Percentiles rank a stretch among this genome's conserved stretches.
phyloP scores from a whole-genome alignment of 2,113 vertebrate species.

The Stictonetta naevosa region DNA sequence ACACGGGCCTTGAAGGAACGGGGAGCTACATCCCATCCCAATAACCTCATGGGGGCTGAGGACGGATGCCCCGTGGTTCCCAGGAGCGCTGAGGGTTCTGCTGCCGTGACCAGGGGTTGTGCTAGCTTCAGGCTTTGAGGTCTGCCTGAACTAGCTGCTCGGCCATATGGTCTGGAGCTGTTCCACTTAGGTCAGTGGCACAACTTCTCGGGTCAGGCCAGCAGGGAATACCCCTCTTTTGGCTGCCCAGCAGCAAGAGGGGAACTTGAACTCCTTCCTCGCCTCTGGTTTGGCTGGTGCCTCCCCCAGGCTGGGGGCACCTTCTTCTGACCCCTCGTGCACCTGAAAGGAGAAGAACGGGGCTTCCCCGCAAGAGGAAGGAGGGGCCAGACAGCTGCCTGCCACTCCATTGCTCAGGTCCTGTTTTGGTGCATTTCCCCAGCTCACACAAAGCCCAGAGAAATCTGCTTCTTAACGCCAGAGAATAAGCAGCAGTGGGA shows the following conservation, averaged over 20 bases:
- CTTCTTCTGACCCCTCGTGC: not conserved
- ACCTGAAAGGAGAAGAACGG: not conserved
- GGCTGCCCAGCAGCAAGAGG: not conserved
- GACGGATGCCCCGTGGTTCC: not conserved
- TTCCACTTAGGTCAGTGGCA: not conserved
- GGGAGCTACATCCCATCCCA: not conserved
- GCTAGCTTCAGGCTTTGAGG: not conserved
- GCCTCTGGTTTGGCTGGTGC: not conserved
- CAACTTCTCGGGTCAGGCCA: not conserved
- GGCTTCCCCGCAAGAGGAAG: not conserved
- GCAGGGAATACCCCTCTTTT: not conserved
- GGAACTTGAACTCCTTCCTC: not conserved
- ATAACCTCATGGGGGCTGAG: not conserved
- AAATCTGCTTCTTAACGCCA: slow-evolving; percentile 35
- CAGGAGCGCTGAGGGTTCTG: not conserved
- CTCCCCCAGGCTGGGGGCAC: not conserved
- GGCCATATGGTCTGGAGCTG: not conserved
- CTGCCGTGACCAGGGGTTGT: not conserved
- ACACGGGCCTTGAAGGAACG: not conserved
- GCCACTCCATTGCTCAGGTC: not conserved
- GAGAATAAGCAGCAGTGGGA: slow-evolving; percentile 19
- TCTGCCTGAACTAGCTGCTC: not conserved
- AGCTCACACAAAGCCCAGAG: not conserved
- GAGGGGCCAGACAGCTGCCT: not conserved
- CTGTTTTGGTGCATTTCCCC: not conserved